Evolutionary conservation across 2,797 vertebrate genomes (phyloP).

Genomic region (Sebastes cheni): DNA sequence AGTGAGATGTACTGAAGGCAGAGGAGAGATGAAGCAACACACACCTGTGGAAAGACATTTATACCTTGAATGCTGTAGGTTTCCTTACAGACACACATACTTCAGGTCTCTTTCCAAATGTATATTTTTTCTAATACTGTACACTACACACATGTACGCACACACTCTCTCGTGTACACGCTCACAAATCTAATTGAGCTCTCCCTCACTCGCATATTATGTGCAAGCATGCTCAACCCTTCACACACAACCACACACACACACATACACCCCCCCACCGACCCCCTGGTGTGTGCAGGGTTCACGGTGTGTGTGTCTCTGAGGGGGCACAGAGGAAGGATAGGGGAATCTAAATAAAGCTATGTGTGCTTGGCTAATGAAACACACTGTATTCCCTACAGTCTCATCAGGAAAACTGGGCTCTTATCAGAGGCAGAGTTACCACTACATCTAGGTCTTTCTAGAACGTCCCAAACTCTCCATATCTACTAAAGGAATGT

Average conservation of each 20-base stretch:
- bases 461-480: slow-evolving; percentile 40
- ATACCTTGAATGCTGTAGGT: background rate
- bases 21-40: background rate
- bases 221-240: slow-evolving; percentile 23
- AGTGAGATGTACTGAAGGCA: background rate
- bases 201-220: background rate
- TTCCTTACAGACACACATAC: background rate
- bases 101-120: slow-evolving; percentile 2
- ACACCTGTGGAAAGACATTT: background rate
- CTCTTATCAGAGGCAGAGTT: slow-evolving; percentile 68
- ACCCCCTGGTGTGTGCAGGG: slow-evolving; percentile 66
- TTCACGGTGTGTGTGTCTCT: slow-evolving; percentile 74
- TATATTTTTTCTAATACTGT: background rate
- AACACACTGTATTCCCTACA: slow-evolving; percentile 74
- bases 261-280: background rate
- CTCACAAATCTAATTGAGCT: background rate
- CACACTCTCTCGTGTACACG: background rate
- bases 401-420: slow-evolving; percentile 71
- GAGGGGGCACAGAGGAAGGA: slow-evolving; percentile 62
- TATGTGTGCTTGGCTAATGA: slow-evolving; percentile 79
- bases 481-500: background rate
- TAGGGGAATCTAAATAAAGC: slow-evolving; percentile 82
- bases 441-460: slow-evolving; percentile 53
- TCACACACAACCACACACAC: slow-evolving; percentile 16
- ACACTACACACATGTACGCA: background rate